Percentiles rank a stretch among this genome's conserved stretches.
phyloP scores from a whole-genome alignment of 2,888 invertebrate genomes.

The Stenotaenia linearis region DNA sequence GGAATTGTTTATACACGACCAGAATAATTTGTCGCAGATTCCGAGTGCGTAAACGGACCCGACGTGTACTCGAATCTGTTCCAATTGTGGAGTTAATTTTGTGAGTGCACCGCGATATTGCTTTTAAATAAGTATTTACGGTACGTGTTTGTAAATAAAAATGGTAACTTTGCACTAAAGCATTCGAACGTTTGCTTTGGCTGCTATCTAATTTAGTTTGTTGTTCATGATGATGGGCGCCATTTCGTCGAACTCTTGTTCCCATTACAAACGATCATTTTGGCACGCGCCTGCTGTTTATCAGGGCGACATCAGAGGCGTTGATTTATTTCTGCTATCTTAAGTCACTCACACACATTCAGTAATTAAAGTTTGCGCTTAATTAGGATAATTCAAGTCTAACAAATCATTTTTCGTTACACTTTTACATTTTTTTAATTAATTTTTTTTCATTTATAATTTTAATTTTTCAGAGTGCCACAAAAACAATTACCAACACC shows the following conservation, averaged over 20 bases:
- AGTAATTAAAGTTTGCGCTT: background rate
- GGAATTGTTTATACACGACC: too few relatives aligned
- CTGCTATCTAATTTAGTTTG: slow-evolving; percentile 16
- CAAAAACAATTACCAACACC: slow-evolving; percentile 1
- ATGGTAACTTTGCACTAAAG: background rate
- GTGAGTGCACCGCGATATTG: too few relatives aligned
- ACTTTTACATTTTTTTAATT: background rate
- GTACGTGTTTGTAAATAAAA: background rate
- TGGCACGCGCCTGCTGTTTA: slow-evolving; percentile 14
- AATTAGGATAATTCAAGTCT: slow-evolving; percentile 5
- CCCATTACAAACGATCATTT: background rate
- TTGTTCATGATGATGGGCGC: background rate
- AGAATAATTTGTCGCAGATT: too few relatives aligned
- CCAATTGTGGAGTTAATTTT: too few relatives aligned
- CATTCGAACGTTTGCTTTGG: background rate
- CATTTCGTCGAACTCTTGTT: background rate
- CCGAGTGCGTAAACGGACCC: too few relatives aligned
- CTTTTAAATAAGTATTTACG: too few relatives aligned
- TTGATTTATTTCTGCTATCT: slow-evolving; percentile 7
- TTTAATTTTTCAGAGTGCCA: background rate
- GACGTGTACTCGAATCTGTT: too few relatives aligned
- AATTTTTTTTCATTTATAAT: background rate
- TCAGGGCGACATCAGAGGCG: slow-evolving; percentile 4
- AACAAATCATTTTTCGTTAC: background rate
- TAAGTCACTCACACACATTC: slow-evolving; percentile 10